Evolutionary conservation across 30 jellyfish, hydroid and myxozoan genomes (phyloP).

Genomic region (Aurelia sp.): DNA sequence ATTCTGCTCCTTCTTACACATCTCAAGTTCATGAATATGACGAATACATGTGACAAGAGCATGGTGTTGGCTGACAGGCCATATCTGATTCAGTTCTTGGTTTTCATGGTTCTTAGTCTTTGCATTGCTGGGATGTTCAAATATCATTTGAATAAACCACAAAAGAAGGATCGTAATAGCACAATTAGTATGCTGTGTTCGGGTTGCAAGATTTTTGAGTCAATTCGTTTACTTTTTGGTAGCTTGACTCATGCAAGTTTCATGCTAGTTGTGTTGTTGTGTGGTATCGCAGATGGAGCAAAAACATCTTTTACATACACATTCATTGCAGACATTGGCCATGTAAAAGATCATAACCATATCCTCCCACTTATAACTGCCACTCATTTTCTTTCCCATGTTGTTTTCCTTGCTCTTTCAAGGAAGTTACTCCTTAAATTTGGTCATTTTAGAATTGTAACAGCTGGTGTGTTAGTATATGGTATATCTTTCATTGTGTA

Average conservation of each 20-base stretch:
- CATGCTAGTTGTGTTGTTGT: conserved; percentile 65
- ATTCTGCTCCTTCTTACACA: conserved; percentile 39
- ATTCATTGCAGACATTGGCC: conserved; percentile 73
- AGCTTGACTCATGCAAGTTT: conserved; percentile 52
- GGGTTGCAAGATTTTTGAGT: conserved; percentile 71
- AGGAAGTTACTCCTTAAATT: conserved; percentile 40
- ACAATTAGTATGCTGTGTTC: conserved; percentile 5
- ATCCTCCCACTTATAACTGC: conserved; percentile 60
- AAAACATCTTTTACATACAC: conserved; percentile 61
- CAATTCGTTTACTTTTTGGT: conserved; percentile 34
- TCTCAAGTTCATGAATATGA: conserved; percentile 15
- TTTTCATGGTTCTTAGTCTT: conserved; percentile 62
- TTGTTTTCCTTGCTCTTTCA: conserved; percentile 65
- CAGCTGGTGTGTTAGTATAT: conserved; percentile 69
- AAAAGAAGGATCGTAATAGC: conserved; percentile 8
- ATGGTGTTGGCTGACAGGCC: conserved; percentile 60
- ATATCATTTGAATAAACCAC: conserved; percentile 32
- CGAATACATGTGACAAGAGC: conserved; percentile 68
- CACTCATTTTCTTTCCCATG: conserved; percentile 73
- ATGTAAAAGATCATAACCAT: conserved; percentile 19
- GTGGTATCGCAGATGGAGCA: conserved; percentile 85
- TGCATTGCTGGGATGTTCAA: conserved; percentile 60
- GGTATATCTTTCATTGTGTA: conserved; percentile 69
- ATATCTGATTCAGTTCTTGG: conserved; percentile 63
- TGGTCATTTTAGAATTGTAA: conserved; percentile 48